Percentiles rank a stretch among this genome's conserved stretches.
Evolutionary conservation across 2,888 invertebrate species (phyloP).

Genomic region (Salticus scenicus): DNA sequence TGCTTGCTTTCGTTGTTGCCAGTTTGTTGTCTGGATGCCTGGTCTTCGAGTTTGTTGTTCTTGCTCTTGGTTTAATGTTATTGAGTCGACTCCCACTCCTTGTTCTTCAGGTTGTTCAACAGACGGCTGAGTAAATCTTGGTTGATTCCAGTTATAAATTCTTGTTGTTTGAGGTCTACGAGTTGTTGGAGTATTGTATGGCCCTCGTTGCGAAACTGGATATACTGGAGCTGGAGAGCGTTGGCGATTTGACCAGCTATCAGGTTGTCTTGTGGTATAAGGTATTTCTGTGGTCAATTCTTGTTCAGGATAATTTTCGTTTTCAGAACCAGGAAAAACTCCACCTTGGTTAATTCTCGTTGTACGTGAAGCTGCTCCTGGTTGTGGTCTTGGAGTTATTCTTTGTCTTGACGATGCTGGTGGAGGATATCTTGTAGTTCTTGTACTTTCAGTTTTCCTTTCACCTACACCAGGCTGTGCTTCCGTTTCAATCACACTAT

Average conservation of each 20-base stretch:
- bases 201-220: slow-evolving; percentile 22
- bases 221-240: slow-evolving; percentile 44
- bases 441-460: slow-evolving; percentile 13
- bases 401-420: background rate
- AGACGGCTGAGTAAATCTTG: slow-evolving; percentile 23
- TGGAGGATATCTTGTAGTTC: slow-evolving; percentile 39
- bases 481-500: slow-evolving; percentile 20
- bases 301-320: slow-evolving; percentile 29
- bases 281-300: slow-evolving; percentile 16
- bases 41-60: slow-evolving; percentile 41
- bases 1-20: slow-evolving; percentile 47
- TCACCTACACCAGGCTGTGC: slow-evolving; percentile 12
- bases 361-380: background rate
- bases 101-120: slow-evolving; percentile 2
- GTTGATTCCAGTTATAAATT: background rate
- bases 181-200: slow-evolving; percentile 24
- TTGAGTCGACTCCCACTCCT: background rate
- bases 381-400: slow-evolving; percentile 5
- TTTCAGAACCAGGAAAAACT: slow-evolving; percentile 7
- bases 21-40: background rate
- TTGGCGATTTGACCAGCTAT: slow-evolving; percentile 40
- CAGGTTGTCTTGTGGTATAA: slow-evolving; percentile 25
- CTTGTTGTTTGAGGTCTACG: slow-evolving; percentile 33
- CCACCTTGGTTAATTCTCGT: background rate
- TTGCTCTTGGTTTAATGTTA: slow-evolving; percentile 13